A percentile compares a stretch with the other conserved stretches of the same genome.
Evolutionary conservation across 2,797 vertebrate genomes (phyloP).

Genomic region (Hybognathus amarus): DNA sequence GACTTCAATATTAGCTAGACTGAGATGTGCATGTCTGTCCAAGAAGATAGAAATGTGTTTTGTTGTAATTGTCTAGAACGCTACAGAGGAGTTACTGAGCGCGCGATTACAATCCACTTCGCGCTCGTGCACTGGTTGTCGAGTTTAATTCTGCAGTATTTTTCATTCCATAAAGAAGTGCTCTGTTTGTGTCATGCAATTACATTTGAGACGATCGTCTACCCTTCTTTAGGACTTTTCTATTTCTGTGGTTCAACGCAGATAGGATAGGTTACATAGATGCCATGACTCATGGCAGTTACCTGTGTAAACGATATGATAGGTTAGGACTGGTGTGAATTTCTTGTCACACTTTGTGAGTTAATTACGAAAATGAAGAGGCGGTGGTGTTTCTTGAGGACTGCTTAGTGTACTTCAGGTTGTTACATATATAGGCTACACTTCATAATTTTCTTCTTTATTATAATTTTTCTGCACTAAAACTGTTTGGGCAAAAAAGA

Average conservation of each 20-base stretch:
- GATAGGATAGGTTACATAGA: constrained; percentile 71
- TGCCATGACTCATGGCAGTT: constrained; percentile 64
- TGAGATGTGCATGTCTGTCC: neutral
- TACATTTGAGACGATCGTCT: constrained; percentile 34
- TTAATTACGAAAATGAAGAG: constrained; percentile 42
- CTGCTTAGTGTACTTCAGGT: neutral
- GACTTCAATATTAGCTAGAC: neutral
- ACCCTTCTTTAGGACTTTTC: constrained; percentile 62
- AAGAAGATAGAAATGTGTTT: neutral
- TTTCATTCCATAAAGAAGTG: neutral
- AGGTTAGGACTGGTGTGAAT: constrained; percentile 63
- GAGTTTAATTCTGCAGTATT: neutral
- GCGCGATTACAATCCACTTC: constrained; percentile 9
- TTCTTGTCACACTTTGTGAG: constrained; percentile 37
- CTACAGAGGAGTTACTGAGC: neutral
- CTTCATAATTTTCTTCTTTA: neutral
- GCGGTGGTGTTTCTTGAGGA: neutral
- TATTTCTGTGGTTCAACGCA: constrained; percentile 80
- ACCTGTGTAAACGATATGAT: constrained; percentile 74
- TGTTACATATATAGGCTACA: neutral
- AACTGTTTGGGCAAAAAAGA: neutral
- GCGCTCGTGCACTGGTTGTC: neutral
- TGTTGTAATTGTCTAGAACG: neutral
- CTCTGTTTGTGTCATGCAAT: constrained; percentile 2
- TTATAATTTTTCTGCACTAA: neutral